phyloP scores from a whole-genome alignment of 2,888 invertebrate species.

The Morpho helenor region DNA sequence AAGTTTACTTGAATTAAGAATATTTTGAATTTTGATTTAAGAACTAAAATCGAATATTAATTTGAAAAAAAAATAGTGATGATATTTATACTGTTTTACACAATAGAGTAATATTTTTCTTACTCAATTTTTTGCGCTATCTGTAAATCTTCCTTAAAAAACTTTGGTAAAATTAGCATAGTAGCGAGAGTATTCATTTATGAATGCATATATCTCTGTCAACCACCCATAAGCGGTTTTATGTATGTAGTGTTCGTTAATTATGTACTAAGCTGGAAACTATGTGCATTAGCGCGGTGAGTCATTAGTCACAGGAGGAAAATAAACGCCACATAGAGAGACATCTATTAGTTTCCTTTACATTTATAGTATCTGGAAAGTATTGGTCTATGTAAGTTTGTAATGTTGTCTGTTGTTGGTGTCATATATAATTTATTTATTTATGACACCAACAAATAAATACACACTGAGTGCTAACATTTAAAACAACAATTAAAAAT shows the following conservation, averaged over 20 bases:
- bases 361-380: background rate
- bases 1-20: no score
- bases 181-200: constrained; percentile 3
- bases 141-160: no score
- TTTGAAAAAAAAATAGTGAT: no score
- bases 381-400: background rate
- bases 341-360: constrained; percentile 14
- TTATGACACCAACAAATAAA: background rate
- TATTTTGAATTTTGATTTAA: no score
- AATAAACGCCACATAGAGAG: constrained; percentile 10
- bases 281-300: constrained; percentile 20
- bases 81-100: no score
- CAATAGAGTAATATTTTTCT: no score
- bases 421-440: background rate
- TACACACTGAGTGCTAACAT: no score
- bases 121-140: no score
- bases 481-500: no score
- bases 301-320: constrained; percentile 16
- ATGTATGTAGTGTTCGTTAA: constrained; percentile 15
- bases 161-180: no score
- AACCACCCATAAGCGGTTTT: constrained; percentile 14
- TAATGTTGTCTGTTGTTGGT: background rate
- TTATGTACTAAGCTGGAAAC: constrained; percentile 17
- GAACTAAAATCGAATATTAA: no score
- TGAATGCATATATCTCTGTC: constrained; percentile 14